Base-by-base conservation (phyloP, 2,113 vertebrate species). In the Romanogobio albipinnatus region DNA sequence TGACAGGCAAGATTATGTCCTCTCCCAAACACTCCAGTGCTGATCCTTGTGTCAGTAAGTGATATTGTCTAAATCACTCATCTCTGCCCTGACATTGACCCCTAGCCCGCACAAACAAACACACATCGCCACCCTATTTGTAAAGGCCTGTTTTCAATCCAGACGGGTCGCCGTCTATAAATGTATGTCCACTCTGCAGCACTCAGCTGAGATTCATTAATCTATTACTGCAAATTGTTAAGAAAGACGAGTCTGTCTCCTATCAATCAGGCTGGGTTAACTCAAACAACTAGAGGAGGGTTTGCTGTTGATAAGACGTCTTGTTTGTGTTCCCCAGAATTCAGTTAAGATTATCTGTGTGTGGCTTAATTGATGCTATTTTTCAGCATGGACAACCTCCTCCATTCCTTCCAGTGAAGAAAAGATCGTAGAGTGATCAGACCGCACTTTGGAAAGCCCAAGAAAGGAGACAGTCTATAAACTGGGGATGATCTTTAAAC, bases 191-290 rank as follows among this genome's bases (percentile, higher is more conserved):
- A 36, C 53, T 24, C 8, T 51, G 45, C 75, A 19, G 84, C 59
- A 68, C 58, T 74, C 76, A 78, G 75, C 76, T 56, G n/a, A 49
- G 59, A 81, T 59, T 66, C 62, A 75, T 81, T 85, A 47, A 81
- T 84, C 68, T 76, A 58, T 84, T 66, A 84, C 45, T 9, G 66
- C 58, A 66, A 70, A 75, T 78, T 39, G 19, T 77, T 56, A 51
- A 47, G 22, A 70, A 66, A 78, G 74, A 33, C 19, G 3, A 43
- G 29, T 10, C 66, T 36, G 66, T 66, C 73, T 75, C 62, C 64
- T 82, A 10, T 49, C 59, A 33, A 81, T 81, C 43, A 66, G 24
- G 24, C 43, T 1, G 24, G 49, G 39, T 64, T 33, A 22, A 43
- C 39, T 76, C 24, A 76, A 33, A 53, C 74, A 76, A 9, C 74